Evolutionary conservation across 1,140 invertebrate species (phyloP).

Genomic region (Temnothorax nylanderi): DNA sequence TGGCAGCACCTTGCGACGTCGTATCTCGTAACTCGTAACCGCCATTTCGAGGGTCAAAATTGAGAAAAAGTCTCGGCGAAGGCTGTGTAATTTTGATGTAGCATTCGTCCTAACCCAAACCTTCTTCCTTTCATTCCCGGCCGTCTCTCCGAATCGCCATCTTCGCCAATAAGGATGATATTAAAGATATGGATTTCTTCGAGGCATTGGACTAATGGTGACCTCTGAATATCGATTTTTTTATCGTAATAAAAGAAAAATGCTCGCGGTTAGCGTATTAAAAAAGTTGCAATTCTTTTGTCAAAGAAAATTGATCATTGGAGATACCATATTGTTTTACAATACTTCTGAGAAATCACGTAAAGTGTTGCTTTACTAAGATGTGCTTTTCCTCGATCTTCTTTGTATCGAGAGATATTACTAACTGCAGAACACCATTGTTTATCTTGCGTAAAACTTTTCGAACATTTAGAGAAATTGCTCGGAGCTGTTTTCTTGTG

Average conservation of each 20-base stretch:
- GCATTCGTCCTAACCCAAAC: not conserved
- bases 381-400: not conserved
- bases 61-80: constrained; percentile 42
- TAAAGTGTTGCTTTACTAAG: not conserved
- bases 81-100: constrained; percentile 32
- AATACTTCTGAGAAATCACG: not conserved
- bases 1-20: constrained; percentile 28
- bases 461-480: not conserved
- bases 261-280: not conserved
- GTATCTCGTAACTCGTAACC: not conserved
- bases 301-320: not conserved
- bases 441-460: constrained; percentile 21
- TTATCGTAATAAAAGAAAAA: constrained; percentile 12
- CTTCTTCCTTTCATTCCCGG: not conserved
- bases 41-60: constrained; percentile 17
- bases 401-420: constrained; percentile 11
- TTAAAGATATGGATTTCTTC: constrained; percentile 19
- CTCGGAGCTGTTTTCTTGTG: not conserved
- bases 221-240: constrained; percentile 26
- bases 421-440: not conserved
- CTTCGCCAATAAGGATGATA: constrained; percentile 32
- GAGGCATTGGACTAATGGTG: not conserved
- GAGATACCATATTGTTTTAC: not conserved
- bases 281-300: not conserved
- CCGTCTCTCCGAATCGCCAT: not conserved